Evolutionary conservation across 2,888 invertebrate genomes (phyloP).

Genomic region (Dendrolimus pini): DNA sequence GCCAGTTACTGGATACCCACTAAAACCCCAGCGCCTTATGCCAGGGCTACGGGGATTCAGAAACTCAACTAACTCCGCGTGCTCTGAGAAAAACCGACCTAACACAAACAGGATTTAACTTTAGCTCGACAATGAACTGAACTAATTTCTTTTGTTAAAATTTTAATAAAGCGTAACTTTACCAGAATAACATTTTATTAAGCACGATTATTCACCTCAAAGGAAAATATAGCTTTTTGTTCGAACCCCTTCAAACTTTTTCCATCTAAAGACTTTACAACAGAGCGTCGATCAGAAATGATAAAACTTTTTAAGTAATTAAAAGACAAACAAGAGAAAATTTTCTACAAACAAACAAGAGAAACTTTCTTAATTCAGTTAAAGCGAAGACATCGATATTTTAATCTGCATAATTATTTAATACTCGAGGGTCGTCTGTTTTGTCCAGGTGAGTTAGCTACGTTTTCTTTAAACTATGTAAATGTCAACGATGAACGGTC

Average conservation of each 20-base stretch:
- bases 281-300: constrained; percentile 20
- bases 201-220: background rate
- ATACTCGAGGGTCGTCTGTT: background rate
- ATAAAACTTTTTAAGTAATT: constrained; percentile 31
- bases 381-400: background rate
- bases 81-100: too few species aligned
- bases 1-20: too few species aligned
- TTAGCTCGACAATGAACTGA: too few species aligned
- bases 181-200: constrained; percentile 4
- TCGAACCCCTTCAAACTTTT: constrained; percentile 22
- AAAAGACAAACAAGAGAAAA: constrained; percentile 24
- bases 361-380: constrained; percentile 21
- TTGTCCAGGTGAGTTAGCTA: background rate
- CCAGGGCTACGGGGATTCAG: too few species aligned
- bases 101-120: too few species aligned
- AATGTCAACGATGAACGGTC: background rate
- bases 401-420: background rate
- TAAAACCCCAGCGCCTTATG: too few species aligned
- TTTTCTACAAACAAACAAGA: constrained; percentile 22
- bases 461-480: background rate
- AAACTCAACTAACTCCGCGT: too few species aligned
- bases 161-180: background rate
- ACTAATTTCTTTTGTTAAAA: background rate
- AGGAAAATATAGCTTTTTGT: background rate
- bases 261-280: constrained; percentile 22